A percentile compares a stretch with the other conserved stretches of the same genome.
Conservation (phyloP, 2,797 vertebrate genomes). For the Pelodytes ibericus region DNA sequence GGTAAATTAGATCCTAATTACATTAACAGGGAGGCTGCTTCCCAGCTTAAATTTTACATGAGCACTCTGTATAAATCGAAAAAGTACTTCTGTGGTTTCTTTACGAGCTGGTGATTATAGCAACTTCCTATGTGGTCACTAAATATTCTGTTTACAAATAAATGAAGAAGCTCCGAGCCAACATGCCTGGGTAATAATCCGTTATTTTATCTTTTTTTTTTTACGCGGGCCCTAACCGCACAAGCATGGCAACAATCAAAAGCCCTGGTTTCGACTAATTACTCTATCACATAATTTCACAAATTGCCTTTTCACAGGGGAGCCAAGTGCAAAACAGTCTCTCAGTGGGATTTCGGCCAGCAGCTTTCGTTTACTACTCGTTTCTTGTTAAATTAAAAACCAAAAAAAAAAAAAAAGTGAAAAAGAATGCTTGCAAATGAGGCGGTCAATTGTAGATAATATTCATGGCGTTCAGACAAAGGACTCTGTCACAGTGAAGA, state of each 20-base stretch:
- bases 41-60: constrained; percentile 89
- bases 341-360: constrained; percentile 90
- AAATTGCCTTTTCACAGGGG: constrained; percentile 98
- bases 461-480: constrained; percentile 67
- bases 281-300: constrained; percentile 98
- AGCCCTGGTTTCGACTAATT: constrained; percentile 95
- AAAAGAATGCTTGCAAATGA: constrained; percentile 74
- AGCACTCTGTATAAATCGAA: constrained; percentile 84
- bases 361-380: constrained; percentile 94
- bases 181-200: constrained; percentile 85
- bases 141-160: constrained; percentile 95
- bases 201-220: constrained; percentile 50
- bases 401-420: constrained; percentile 85
- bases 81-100: constrained; percentile 88
- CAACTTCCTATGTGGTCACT: constrained; percentile 86
- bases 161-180: constrained; percentile 86
- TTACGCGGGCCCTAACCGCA: constrained; percentile 72
- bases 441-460: constrained; percentile 70
- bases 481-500: constrained; percentile 64
- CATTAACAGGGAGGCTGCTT: constrained; percentile 95
- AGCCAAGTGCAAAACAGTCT: constrained; percentile 90
- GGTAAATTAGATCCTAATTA: constrained; percentile 97
- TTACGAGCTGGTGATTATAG: constrained; percentile 93
- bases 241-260: constrained; percentile 87
- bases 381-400: constrained; percentile 99